Conservation (phyloP, 2,797 vertebrate species). For the Sebastes itinus region DNA sequence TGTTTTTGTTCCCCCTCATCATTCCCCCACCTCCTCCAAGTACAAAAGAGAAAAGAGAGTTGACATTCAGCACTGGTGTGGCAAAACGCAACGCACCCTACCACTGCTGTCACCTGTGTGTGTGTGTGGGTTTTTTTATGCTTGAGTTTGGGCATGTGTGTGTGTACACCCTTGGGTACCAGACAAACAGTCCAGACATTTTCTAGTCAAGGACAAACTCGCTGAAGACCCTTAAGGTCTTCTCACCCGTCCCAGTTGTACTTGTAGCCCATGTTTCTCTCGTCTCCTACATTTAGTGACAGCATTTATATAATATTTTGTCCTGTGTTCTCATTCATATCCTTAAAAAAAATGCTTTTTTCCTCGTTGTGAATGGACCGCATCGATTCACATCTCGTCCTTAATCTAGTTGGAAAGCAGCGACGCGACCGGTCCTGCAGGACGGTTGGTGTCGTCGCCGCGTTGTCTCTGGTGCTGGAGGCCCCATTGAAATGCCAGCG, state of each 20-base stretch:
- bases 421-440: conserved; percentile 11
- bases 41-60: conserved; percentile 78
- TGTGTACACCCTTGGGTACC: conserved; percentile 50
- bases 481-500: conserved; percentile 75
- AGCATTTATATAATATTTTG: neutral
- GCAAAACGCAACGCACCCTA: conserved; percentile 53
- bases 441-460: conserved; percentile 11
- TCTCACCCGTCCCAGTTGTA: neutral
- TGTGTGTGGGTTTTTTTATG: conserved; percentile 8
- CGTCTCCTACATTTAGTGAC: conserved; percentile 13
- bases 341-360: neutral
- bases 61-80: conserved; percentile 79
- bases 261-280: conserved; percentile 12
- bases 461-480: conserved; percentile 31
- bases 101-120: conserved; percentile 65
- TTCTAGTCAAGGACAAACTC: conserved; percentile 68
- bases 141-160: conserved; percentile 25
- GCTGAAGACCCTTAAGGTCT: conserved; percentile 25
- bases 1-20: conserved; percentile 72
- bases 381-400: conserved; percentile 19
- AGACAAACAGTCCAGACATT: conserved; percentile 62
- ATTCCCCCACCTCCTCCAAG: conserved; percentile 58
- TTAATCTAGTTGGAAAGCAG: conserved; percentile 33
- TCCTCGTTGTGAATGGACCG: neutral
- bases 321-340: neutral